Base-by-base conservation (phyloP, 2,888 invertebrate genomes). In the Cistogaster globosa region DNA sequence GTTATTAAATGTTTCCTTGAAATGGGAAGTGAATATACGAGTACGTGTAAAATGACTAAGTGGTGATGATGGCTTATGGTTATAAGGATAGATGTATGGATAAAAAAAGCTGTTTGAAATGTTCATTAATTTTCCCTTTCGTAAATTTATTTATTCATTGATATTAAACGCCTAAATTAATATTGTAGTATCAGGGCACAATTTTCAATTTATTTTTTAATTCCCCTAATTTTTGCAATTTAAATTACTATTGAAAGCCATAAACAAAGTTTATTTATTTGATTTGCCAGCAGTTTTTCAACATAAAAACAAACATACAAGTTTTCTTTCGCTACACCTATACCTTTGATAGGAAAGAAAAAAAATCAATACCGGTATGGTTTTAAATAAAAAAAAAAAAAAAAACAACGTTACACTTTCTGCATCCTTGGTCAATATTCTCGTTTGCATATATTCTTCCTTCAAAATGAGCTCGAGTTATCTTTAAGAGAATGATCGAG, bases 201-300 rank as follows among this genome's bases (percentile, higher is more conserved):
- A 62, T 78, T 57, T 74, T 65, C 68, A 83, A 83, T 83, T 71
- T 74, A 78, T 76, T 75, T 75, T 69, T 75, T 76, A 71, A 80
- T 80, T 62, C 67, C 51, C 55, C 14, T 53, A 67, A 79, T 76
- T 78, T 62, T 68, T 76, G 60, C 65, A 68, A 71, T 65, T 79
- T 48, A 71, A 84, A 84, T 75, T 79, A 75, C 71, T 80, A 84
- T 80, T 80, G 75, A 67, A 79, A 80, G 79, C 76, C 60, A 79
- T 71, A 71, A 75, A 71, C 32, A 65, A 38, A 53, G 65, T 76
- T 79, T 79, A 57, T 63, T 78, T 63, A 51, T 67, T 83, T 55
- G 32, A 38, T 36, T 14, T 62, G 26, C 7, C 32, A 38, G 42
- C 11, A 16, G 36, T 53, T 60, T 32, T 18, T 36, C n/a, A 38